Evolutionary conservation across 2,113 vertebrate species (phyloP).

Genomic region (Campylomormyrus tamandua): DNA sequence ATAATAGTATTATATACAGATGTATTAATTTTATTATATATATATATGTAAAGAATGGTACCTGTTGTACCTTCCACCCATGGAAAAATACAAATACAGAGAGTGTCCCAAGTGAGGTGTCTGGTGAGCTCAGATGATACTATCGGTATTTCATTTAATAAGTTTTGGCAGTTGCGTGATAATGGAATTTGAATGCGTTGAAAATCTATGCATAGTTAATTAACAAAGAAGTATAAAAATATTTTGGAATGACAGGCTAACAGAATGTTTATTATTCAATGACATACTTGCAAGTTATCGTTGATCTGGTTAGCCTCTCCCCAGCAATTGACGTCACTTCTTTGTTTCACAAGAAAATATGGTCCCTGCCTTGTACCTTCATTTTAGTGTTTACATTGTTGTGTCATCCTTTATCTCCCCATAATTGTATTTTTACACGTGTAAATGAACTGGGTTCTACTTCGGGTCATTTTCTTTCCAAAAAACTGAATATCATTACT

Average conservation of each 20-base stretch:
- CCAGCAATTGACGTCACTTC: background rate
- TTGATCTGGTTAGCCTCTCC: background rate
- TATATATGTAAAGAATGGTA: background rate
- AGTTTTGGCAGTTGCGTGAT: background rate
- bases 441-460: background rate
- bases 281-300: background rate
- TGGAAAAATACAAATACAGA: background rate
- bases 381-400: background rate
- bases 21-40: background rate
- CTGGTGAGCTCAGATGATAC: background rate
- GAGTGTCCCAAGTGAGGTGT: background rate
- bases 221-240: background rate
- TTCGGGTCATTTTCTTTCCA: background rate
- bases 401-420: background rate
- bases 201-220: too few species aligned
- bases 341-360: background rate
- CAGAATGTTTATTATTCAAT: background rate
- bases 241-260: background rate
- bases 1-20: background rate
- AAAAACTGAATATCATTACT: background rate
- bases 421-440: background rate
- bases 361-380: background rate
- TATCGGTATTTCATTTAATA: background rate
- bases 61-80: background rate
- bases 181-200: too few species aligned